Evolutionary conservation across 64 coral and sea anemone species (phyloP).

Genomic region (Stichodactyla helianthus): DNA sequence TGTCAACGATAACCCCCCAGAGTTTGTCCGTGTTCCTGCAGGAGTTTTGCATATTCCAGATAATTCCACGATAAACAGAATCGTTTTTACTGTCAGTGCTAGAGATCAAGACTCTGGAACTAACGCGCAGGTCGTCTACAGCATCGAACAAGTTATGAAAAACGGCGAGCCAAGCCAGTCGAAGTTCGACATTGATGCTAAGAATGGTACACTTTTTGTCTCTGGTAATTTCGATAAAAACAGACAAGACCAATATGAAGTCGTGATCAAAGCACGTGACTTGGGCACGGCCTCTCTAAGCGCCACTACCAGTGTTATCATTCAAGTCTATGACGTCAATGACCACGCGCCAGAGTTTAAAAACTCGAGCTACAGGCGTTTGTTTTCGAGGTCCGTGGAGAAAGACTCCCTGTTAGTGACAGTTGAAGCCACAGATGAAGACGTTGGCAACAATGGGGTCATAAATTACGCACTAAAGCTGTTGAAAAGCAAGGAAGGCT

Average conservation of each 20-base stretch:
- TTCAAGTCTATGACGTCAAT: neutral
- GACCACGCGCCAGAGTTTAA: neutral
- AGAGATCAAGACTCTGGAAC: neutral
- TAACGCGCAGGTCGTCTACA: neutral
- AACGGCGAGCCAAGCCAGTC: no score
- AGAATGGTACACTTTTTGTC: neutral
- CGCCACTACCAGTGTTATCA: neutral
- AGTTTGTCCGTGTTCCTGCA: neutral
- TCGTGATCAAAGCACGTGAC: neutral
- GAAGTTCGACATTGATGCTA: no score
- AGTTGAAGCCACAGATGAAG: neutral
- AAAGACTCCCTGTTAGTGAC: neutral
- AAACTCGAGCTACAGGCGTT: neutral
- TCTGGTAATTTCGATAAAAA: no score
- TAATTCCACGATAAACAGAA: neutral
- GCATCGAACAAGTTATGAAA: no score
- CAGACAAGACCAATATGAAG: no score
- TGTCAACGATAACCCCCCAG: conserved; percentile 12
- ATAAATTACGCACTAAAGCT: neutral
- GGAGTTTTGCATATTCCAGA: neutral
- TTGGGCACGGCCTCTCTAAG: neutral
- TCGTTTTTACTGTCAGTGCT: neutral
- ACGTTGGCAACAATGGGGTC: neutral
- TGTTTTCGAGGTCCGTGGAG: neutral
- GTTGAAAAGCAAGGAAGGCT: neutral